Base-by-base conservation (phyloP, 2,888 invertebrate species). In the Pollenia amentaria region DNA sequence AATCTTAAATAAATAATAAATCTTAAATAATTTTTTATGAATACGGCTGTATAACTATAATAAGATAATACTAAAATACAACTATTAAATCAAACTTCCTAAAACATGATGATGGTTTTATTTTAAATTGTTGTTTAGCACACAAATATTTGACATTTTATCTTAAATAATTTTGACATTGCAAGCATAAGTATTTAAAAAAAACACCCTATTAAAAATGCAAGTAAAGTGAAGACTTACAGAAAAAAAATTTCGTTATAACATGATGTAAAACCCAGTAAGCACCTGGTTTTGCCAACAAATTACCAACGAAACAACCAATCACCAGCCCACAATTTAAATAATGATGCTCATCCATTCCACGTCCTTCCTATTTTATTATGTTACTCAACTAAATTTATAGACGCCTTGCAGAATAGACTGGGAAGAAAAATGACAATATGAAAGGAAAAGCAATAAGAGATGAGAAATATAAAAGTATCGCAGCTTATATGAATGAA, bases 251-350 rank as follows among this genome's bases (percentile, higher is more conserved):
- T 78, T 29, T 29, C 48, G 38, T 51, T 62, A 18, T 44, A 16
- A 64, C 72, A 64, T 46, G 3, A 62, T 72, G n/a, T 62, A 7
- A 46, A 64, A 46, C 0, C 21, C 46, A 38, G 29, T 44, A 40
- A 65, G 55, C 72, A 80, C 65, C 80, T 73, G 80, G 46, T 78
- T 44, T 29, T 29, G 10, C 51, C 18, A 44, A n/a, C 42, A 64
- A 42, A 40, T 48, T 21, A 51, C 14, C 40, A n/a, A 18, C 12
- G 29, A 57, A 29, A 11, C 8, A 29, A 6, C 29, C 40, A 42
- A 46, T 14, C 51, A 42, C n/a, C 42, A 44, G 4, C 44, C 29
- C 53, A 55, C 76, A 77, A 16, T 29, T 29, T 12, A 46, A 40
- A 73, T n/a, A 8, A 42, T 60, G 8, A 3, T 16, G 1, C 10